A percentile compares a stretch with the other conserved stretches of the same genome.
Evolutionary conservation across 2,113 vertebrate genomes (phyloP).

Genomic region (Dermatemys mawii): DNA sequence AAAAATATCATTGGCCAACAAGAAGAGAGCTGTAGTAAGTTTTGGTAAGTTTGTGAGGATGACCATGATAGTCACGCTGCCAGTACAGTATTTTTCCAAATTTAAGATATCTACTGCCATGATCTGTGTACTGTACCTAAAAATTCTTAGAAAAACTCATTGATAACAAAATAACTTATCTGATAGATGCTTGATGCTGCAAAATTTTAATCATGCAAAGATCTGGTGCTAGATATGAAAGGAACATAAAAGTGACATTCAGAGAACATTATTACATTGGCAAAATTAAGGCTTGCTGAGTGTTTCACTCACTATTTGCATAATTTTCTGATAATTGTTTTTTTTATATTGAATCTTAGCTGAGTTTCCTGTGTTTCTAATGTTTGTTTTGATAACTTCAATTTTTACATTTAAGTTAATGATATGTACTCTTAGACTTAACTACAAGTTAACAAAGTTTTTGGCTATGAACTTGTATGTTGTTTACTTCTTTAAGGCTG

Average conservation of each 20-base stretch:
- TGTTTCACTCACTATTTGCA: not conserved
- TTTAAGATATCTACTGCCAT: not conserved
- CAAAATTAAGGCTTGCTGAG: not conserved
- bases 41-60: fast-evolving
- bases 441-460: not conserved
- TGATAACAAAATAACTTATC: not conserved
- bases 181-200: not conserved
- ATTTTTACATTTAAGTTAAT: not conserved
- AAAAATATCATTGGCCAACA: not conserved
- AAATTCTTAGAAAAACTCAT: not conserved
- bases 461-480: not conserved
- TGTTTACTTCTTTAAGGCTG: constrained; percentile 77
- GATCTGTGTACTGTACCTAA: not conserved
- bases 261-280: not conserved
- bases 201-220: not conserved
- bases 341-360: not conserved
- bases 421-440: not conserved
- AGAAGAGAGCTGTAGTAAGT: not conserved
- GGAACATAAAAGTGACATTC: not conserved
- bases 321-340: not conserved
- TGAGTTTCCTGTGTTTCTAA: not conserved
- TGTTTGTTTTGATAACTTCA: not conserved
- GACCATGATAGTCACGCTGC: not conserved
- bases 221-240: not conserved
- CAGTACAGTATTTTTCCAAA: not conserved